These are phyloP conservation scores for Actinopyga echinites DNA, from an alignment of 53 echinoderm and acorn worm species.

Conservation along the genomic window DNA sequence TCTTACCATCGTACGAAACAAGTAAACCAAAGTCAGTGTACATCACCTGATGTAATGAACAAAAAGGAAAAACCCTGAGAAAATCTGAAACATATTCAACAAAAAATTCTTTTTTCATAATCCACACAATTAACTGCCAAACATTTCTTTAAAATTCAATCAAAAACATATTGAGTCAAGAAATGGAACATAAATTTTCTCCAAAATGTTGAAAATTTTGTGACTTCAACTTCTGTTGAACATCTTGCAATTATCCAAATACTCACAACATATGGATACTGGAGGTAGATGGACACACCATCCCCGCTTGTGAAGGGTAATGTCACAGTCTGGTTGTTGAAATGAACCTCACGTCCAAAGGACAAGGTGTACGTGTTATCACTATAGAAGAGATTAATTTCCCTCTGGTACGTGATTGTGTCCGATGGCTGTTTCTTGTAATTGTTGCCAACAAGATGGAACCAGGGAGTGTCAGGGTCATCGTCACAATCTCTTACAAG, in stretches of 20 bases:
- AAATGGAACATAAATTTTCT: no score
- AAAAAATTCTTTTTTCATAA: neutral
- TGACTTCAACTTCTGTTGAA: no score
- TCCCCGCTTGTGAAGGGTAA: neutral
- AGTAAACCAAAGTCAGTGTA: slow-evolving; percentile 24
- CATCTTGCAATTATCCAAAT: neutral
- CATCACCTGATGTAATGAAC: neutral
- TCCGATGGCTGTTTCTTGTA: slow-evolving; percentile 7
- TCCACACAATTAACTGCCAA: neutral
- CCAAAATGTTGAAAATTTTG: no score
- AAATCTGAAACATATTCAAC: neutral
- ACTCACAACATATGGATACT: slow-evolving; percentile 15
- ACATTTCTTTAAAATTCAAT: no score
- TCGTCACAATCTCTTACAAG: slow-evolving; percentile 21
- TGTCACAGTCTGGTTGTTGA: neutral
- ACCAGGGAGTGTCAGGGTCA: neutral
- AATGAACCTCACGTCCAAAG: neutral
- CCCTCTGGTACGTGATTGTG: neutral
- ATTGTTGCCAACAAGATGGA: slow-evolving; percentile 27
- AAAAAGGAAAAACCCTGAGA: neutral
- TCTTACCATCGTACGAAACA: slow-evolving; percentile 22
- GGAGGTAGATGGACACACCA: slow-evolving; percentile 4
- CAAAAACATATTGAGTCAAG: no score
- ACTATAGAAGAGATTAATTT: slow-evolving; percentile 2
- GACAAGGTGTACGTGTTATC: neutral